A percentile compares a stretch with the other conserved stretches of the same genome.
Conservation (phyloP, 2,888 invertebrate genomes). For the Oligia strigilis region DNA sequence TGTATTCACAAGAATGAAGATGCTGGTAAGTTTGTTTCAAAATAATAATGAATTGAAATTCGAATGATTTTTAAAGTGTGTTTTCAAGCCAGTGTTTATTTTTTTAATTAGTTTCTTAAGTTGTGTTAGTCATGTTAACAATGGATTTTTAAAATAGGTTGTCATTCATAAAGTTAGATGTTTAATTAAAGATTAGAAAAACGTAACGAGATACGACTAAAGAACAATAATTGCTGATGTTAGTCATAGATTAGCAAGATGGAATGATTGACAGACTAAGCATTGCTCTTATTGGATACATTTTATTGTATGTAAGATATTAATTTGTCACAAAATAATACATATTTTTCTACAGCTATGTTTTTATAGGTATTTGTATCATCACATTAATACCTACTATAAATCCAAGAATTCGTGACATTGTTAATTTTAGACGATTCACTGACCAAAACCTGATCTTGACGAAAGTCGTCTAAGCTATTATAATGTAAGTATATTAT, state of each 20-base stretch:
- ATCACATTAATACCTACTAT: too few species aligned
- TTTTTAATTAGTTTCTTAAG: neutral
- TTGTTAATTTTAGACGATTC: neutral
- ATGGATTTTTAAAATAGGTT: slow-evolving; percentile 1
- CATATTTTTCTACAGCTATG: neutral
- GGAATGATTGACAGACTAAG: slow-evolving; percentile 6
- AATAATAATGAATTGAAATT: neutral
- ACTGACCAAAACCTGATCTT: neutral
- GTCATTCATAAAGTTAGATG: slow-evolving; percentile 4
- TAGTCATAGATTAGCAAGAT: slow-evolving; percentile 13
- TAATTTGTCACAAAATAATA: too few species aligned
- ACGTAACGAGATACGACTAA: neutral
- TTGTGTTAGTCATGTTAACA: slow-evolving; percentile 12
- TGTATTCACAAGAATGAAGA: slow-evolving; percentile 38
- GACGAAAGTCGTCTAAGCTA: neutral
- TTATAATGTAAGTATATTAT: neutral
- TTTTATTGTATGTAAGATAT: too few species aligned
- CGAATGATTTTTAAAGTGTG: neutral
- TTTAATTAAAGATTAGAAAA: slow-evolving; percentile 39
- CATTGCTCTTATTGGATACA: neutral
- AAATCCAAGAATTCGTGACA: neutral
- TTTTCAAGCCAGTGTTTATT: neutral
- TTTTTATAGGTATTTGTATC: neutral
- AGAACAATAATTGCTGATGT: slow-evolving; percentile 17
- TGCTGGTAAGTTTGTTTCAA: slow-evolving; percentile 49